Conservation (phyloP, 2,113 vertebrate species). For the Panthera uncia region DNA sequence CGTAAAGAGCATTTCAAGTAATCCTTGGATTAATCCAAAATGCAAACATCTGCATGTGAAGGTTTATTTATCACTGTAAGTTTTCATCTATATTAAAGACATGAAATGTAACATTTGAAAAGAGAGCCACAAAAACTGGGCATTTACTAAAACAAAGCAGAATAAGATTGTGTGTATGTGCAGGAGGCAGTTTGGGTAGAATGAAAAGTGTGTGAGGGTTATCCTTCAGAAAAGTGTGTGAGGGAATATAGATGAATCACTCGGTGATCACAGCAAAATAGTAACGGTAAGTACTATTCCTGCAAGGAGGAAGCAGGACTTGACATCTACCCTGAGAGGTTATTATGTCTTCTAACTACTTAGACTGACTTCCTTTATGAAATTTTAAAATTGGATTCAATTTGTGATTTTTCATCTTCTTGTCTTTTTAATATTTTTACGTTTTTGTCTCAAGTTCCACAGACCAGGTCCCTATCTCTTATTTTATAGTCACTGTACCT, state of each 20-base stretch:
- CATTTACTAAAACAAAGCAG: slow-evolving; percentile 2
- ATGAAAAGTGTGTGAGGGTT: slow-evolving; percentile 19
- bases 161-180: background rate
- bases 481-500: background rate
- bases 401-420: background rate
- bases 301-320: background rate
- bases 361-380: background rate
- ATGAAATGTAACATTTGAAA: slow-evolving; percentile 35
- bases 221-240: background rate
- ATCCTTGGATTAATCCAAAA: slow-evolving; percentile 44
- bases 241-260: background rate
- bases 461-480: background rate
- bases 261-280: background rate
- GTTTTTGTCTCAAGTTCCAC: background rate
- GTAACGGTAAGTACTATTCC: background rate
- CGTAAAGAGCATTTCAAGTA: background rate
- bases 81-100: slow-evolving; percentile 25
- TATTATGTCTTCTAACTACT: background rate
- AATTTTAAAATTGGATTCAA: background rate
- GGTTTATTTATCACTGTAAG: slow-evolving; percentile 14
- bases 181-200: background rate
- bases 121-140: background rate
- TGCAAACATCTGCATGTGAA: slow-evolving; percentile 5
- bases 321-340: background rate
- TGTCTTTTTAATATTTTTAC: no score